Base-by-base conservation (phyloP, 2,797 vertebrate genomes). In the Hipposideros larvatus region DNA sequence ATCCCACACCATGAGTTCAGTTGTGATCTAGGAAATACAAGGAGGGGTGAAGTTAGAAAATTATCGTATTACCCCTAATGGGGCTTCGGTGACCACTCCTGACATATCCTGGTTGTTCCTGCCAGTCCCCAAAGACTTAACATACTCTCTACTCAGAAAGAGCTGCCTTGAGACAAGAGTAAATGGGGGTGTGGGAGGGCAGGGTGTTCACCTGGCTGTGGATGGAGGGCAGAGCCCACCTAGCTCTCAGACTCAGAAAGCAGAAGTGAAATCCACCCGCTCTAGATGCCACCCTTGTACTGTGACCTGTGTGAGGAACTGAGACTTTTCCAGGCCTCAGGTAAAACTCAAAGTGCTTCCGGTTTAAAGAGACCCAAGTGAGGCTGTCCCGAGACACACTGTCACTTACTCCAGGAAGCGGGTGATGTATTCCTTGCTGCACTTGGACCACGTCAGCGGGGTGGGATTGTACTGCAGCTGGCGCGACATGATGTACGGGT, bases 381-480 rank as follows among this genome's bases (percentile, higher is more conserved):
- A 80, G 26, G 22, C 55, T 37, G 15, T 43, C 18, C 48, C 0
- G 34, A 91, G 24, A 11, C 5, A 0, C 4, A 15, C 0, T 9
- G 19, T 59, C 55, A 99, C 99, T 99, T 98, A 99, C 99, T 99
- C 99, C 2, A 99, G 98, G 97, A 99, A 99, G 77, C 99, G 99
- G 66, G 99, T 99, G 98, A 99, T 99, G 96, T 99, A 99, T 68
- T 99, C 99, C 97, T 99, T 99, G 98, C 99, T 99, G 99, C 99
- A 99, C 92, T 98, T 97, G 0, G 99, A 99, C 99, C 99, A 99
- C 1, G 99, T 99, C 95, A 99, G 99, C 0, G 99, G 99, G 2
- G 99, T 99, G 59, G 99, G 99, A 98, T 99, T 99, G 4, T 99
- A 99, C 95, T 99, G 99, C 79, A 99, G 95, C 98, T 99, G 99